Conservation (phyloP, 2,888 invertebrate genomes). For the Piscicola geometra region DNA sequence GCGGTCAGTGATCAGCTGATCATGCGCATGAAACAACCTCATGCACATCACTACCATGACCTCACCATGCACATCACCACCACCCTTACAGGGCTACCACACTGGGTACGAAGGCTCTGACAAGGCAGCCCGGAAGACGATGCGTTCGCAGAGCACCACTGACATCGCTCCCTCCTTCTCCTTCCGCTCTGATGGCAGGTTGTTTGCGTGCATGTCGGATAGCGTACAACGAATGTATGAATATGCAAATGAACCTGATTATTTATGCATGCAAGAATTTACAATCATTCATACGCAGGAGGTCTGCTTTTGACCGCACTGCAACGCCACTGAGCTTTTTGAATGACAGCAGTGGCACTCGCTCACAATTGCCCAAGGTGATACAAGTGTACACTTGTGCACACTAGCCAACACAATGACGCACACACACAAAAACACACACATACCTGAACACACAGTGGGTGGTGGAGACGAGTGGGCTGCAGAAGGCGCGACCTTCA, state of each 20-base stretch:
- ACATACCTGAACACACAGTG: slow-evolving; percentile 47
- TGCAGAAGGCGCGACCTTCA: slow-evolving; percentile 32
- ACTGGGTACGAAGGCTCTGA: slow-evolving; percentile 95
- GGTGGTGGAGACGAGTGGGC: slow-evolving; percentile 43
- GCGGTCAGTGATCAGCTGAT: slow-evolving; percentile 61
- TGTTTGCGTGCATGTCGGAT: slow-evolving; percentile 70
- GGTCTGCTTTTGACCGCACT: slow-evolving; percentile 28
- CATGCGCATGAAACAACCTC: not conserved
- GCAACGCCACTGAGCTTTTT: slow-evolving; percentile 24
- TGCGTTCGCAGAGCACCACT: slow-evolving; percentile 64
- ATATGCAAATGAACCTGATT: too few species aligned
- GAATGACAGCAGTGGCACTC: slow-evolving; percentile 23
- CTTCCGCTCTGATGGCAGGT: slow-evolving; percentile 56
- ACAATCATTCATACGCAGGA: too few species aligned
- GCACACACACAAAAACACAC: too few species aligned
- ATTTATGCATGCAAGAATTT: too few species aligned
- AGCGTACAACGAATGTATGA: too few species aligned
- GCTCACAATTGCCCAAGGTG: not conserved
- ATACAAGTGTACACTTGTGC: too few species aligned
- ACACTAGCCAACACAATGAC: too few species aligned
- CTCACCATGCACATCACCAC: not conserved
- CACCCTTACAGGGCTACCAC: slow-evolving; percentile 73
- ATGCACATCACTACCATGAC: slow-evolving; percentile 34
- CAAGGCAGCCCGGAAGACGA: slow-evolving; percentile 74
- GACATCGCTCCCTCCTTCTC: slow-evolving; percentile 92